Base-by-base conservation (phyloP, 2,113 vertebrate genomes). In the Platycercus adscitus region DNA sequence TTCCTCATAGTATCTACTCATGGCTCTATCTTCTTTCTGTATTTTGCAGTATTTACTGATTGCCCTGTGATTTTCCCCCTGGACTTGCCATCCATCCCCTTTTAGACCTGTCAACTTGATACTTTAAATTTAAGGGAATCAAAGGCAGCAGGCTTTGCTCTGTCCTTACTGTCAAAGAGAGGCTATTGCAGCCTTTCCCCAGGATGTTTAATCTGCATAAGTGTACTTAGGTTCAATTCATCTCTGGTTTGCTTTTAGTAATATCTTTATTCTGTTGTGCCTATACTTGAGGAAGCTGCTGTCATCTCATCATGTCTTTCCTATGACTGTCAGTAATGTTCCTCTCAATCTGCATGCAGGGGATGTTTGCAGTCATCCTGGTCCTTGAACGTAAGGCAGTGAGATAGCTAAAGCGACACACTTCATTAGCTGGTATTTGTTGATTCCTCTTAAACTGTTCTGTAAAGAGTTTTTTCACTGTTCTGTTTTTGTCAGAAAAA, bases 381-480 rank as follows among this genome's bases (percentile, higher is more conserved):
- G 47, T 69, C 82, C 4, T 31, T 81, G 79, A 91, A 56, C 93
- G 39, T 29, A 89, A 68, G 68, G 66, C 86, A 63, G 9, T 20
- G 58, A 52, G 43, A 44, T 44, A 81, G 58, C 86, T 58, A 19
- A 39, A 25, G 25, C 2, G 3, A 39, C 58, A 75, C 23, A 6
- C 88, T 90, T 92, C 88, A 58, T 88, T 76, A 65, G 69, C 81
- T 75, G 39, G 21, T 72, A 50, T 88, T 86, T 88, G 60, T 82
- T 90, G 72, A 65, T 61, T n/a, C 19, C 15, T 49, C 78, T 50
- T 60, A 31, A 80, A 63, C 55, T 1, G 17, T 37, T 73, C 50
- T 23, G 46, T 25, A 2, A 60, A 60, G 70, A 41, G 25, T 50
- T 88, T 18, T 75, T 47, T 35, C 15, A 6, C 31, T 41, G 24